Percentiles rank a stretch among this genome's conserved stretches.
These are phyloP conservation scores for Myotis daubentonii DNA, from an alignment of 2,797 vertebrate species.

Conservation along the genomic window DNA sequence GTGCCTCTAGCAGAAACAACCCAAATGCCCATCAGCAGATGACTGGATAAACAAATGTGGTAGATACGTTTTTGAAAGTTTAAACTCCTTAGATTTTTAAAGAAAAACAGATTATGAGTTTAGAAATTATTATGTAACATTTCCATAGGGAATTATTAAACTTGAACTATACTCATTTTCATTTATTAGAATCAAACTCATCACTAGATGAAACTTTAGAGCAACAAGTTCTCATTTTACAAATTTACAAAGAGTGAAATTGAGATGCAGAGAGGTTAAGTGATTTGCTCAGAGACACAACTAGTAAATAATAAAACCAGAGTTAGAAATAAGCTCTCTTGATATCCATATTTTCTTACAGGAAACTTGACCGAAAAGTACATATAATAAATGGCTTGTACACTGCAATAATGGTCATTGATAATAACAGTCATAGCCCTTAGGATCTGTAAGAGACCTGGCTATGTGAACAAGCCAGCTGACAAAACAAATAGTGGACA, in stretches of 20 bases:
- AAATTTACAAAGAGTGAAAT: conserved; percentile 13
- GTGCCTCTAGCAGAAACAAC: neutral
- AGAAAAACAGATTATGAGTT: neutral
- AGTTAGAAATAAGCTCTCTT: neutral
- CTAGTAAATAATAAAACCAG: neutral
- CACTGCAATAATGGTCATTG: neutral
- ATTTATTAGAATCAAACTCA: neutral
- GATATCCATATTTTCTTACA: neutral
- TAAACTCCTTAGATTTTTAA: neutral
- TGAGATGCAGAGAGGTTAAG: neutral
- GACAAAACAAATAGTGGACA: neutral
- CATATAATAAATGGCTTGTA: neutral
- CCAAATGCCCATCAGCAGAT: neutral
- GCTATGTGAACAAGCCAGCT: neutral
- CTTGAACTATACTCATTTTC: neutral
- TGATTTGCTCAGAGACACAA: conserved; percentile 23
- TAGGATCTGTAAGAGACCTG: neutral
- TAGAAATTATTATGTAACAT: neutral
- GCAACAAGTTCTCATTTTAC: neutral
- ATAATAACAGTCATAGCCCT: neutral
- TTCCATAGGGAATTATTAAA: neutral
- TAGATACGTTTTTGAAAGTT: neutral
- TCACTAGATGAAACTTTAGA: conserved; percentile 31
- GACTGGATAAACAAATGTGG: neutral
- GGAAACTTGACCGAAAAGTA: neutral